phyloP scores from a whole-genome alignment of 2,888 invertebrate genomes.

The Prosopocoilus inquinatus region DNA sequence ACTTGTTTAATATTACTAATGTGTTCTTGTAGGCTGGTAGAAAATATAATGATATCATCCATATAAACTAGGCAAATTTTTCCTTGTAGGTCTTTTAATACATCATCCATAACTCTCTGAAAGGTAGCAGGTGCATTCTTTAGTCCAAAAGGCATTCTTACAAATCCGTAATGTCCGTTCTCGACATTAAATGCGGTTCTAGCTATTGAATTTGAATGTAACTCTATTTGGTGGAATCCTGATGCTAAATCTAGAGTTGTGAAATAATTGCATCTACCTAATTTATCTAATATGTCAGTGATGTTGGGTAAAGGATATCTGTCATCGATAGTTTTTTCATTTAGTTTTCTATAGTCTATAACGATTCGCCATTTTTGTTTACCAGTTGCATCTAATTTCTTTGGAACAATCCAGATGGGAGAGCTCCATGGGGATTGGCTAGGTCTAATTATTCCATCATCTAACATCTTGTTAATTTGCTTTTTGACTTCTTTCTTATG shows the following conservation, averaged over 20 bases:
- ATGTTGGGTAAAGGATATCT: conserved; percentile 33
- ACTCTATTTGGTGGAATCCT: conserved; percentile 39
- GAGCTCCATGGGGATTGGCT: conserved; percentile 16
- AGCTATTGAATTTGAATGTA: conserved; percentile 26
- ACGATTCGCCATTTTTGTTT: conserved; percentile 14
- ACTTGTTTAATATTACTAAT: conserved; percentile 21
- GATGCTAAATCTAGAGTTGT: conserved; percentile 35
- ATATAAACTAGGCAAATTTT: conserved; percentile 26
- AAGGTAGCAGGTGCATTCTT: conserved; percentile 31
- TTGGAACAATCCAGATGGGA: conserved; percentile 31
- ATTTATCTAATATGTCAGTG: conserved; percentile 14
- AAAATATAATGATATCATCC: conserved; percentile 29
- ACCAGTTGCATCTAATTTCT: conserved; percentile 23
- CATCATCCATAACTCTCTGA: conserved; percentile 28
- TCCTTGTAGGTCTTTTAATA: conserved; percentile 21
- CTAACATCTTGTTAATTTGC: conserved; percentile 16
- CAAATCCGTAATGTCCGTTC: conserved; percentile 33
- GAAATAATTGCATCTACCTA: conserved; percentile 34
- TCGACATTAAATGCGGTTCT: conserved; percentile 38
- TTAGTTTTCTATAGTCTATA: conserved; percentile 12
- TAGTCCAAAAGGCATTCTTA: conserved; percentile 32
- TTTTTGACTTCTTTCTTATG: conserved; percentile 10
- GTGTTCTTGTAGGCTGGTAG: conserved; percentile 23
- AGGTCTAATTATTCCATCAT: conserved; percentile 8
- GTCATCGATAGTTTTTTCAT: conserved; percentile 27